Evolutionary conservation across 2,113 vertebrate species (phyloP).

Genomic region (Ceyx melanurus): DNA sequence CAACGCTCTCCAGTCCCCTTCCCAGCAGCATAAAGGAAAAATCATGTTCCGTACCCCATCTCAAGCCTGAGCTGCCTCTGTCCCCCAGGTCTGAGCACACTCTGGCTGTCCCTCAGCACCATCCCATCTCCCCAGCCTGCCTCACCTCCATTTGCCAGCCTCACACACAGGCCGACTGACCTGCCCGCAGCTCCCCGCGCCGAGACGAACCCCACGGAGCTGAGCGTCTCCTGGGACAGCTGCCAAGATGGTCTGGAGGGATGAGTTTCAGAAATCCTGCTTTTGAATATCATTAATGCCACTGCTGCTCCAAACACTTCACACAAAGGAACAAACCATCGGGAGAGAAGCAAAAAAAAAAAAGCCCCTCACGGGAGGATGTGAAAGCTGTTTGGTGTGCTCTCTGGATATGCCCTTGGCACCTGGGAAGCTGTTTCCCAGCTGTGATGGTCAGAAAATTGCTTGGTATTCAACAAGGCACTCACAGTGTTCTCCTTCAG

Average conservation of each 20-base stretch:
- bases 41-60: background rate
- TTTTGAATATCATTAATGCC: background rate
- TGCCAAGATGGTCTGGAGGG: background rate
- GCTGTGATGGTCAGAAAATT: background rate
- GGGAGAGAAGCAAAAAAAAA: background rate
- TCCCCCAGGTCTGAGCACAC: slow-evolving; percentile 65
- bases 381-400: background rate
- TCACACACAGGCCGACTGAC: slow-evolving; percentile 62
- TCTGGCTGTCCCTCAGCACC: slow-evolving; percentile 29
- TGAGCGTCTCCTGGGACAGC: background rate
- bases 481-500: background rate
- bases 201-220: slow-evolving; percentile 17
- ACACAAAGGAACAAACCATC: background rate
- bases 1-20: slow-evolving; percentile 19
- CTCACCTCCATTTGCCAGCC: slow-evolving; percentile 73
- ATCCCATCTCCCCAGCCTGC: slow-evolving; percentile 65
- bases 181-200: slow-evolving; percentile 54
- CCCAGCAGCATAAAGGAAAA: background rate
- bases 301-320: background rate
- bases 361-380: background rate
- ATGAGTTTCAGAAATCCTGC: background rate
- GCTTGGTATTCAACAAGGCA: background rate
- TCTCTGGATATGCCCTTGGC: slow-evolving; percentile 21
- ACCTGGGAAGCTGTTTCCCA: background rate
- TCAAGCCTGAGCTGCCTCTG: slow-evolving; percentile 44